phyloP scores from a whole-genome alignment of 1,140 invertebrate genomes.

The Arctopsyche grandis region DNA sequence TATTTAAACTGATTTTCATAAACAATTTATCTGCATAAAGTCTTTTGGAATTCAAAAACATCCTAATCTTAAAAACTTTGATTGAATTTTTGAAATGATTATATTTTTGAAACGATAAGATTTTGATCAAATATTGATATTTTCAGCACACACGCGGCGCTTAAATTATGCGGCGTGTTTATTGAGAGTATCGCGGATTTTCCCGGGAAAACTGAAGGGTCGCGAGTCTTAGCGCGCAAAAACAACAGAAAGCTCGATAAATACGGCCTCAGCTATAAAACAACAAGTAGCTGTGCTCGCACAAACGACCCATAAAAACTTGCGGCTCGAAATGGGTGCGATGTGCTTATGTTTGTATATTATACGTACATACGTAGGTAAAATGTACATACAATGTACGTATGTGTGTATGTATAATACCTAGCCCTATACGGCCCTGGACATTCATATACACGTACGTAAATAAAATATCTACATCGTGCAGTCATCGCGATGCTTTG shows the following conservation, averaged over 20 bases:
- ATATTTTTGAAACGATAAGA: background rate
- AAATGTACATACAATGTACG: no score
- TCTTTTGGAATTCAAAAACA: no score
- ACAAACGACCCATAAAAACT: conserved; percentile 46
- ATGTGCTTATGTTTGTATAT: no score
- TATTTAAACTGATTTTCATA: no score
- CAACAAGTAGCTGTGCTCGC: conserved; percentile 35
- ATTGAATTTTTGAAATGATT: no score
- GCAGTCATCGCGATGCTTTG: conserved; percentile 1
- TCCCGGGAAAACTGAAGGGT: background rate
- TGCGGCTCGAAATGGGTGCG: background rate
- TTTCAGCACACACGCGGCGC: background rate
- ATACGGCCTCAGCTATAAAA: conserved; percentile 40
- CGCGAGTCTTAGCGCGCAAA: background rate
- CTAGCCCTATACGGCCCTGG: background rate
- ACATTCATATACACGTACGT: background rate
- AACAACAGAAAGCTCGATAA: conserved; percentile 30
- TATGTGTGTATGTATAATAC: background rate
- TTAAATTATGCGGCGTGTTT: conserved; percentile 13
- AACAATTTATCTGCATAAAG: no score
- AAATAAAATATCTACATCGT: background rate
- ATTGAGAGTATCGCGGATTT: conserved; percentile 6
- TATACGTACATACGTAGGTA: no score
- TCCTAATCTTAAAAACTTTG: no score
- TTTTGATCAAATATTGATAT: background rate